A percentile compares a stretch with the other conserved stretches of the same genome.
phyloP scores from a whole-genome alignment of 2,113 vertebrate genomes.

The Neotragus moschatus region DNA sequence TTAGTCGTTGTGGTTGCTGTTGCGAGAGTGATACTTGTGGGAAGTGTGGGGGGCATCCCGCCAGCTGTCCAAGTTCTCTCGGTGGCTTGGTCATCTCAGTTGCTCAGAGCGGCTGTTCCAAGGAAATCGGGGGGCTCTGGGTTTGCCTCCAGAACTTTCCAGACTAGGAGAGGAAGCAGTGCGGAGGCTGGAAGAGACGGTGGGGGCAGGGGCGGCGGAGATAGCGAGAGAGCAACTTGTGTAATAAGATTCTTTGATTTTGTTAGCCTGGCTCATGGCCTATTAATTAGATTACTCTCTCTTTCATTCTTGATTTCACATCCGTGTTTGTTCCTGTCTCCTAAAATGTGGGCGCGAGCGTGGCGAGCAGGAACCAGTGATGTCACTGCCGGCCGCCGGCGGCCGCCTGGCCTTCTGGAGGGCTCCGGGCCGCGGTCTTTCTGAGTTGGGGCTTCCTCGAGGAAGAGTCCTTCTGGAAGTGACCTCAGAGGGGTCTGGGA shows the following conservation, averaged over 20 bases:
- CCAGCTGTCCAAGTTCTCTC: neutral
- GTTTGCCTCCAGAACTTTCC: constrained; percentile 65
- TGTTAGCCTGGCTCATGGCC: constrained; percentile 75
- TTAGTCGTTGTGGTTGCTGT: neutral
- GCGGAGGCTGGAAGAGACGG: constrained; percentile 12
- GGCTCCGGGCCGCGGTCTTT: constrained; percentile 14
- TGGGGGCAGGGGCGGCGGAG: constrained; percentile 51
- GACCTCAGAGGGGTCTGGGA: constrained; percentile 71
- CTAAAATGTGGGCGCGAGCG: constrained; percentile 64
- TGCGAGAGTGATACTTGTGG: neutral
- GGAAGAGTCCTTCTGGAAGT: constrained; percentile 63
- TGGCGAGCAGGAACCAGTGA: constrained; percentile 66
- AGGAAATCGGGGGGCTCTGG: constrained; percentile 50
- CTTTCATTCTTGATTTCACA: constrained; percentile 75
- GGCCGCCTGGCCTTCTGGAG: constrained; percentile 67
- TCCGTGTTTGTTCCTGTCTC: constrained; percentile 71
- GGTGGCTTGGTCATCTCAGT: neutral
- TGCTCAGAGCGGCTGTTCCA: neutral
- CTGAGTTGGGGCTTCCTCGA: constrained; percentile 40
- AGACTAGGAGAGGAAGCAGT: constrained; percentile 50
- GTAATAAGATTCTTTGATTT: constrained; percentile 72
- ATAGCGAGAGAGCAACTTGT: constrained; percentile 52
- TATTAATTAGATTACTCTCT: constrained; percentile 74
- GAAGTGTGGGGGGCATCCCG: neutral
- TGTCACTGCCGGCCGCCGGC: constrained; percentile 66